Conservation (phyloP, 2,113 vertebrate genomes). For the Pedionomus torquatus region DNA sequence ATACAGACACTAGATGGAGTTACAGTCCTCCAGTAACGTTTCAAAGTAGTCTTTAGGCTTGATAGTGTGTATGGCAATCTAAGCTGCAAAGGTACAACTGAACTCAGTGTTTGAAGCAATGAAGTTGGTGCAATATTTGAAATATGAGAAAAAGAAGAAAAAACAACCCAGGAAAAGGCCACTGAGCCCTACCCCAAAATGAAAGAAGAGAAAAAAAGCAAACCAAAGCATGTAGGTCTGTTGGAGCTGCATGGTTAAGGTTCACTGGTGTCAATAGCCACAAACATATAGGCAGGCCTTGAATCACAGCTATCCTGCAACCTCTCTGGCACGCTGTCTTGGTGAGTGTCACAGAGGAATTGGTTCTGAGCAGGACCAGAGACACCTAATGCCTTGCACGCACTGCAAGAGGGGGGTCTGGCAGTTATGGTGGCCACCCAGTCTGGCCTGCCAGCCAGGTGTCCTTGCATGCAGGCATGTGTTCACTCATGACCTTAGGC, state of each 20-base stretch:
- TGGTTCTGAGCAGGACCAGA: neutral
- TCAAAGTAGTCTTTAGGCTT: neutral
- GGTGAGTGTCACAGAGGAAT: neutral
- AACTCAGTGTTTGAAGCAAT: neutral
- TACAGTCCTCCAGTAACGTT: neutral
- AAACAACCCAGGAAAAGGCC: neutral
- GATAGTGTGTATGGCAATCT: neutral
- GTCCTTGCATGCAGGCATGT: neutral
- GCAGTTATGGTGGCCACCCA: neutral
- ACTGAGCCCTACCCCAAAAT: neutral
- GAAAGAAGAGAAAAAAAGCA: neutral
- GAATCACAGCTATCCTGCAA: neutral
- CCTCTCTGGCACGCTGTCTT: neutral
- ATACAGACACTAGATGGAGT: slow-evolving; percentile 56
- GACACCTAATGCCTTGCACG: neutral
- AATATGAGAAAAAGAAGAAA: rapidly evolving
- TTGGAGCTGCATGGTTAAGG: neutral
- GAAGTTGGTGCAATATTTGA: neutral
- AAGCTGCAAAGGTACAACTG: neutral
- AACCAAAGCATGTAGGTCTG: neutral
- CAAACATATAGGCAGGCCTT: neutral
- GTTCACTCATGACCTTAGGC: neutral
- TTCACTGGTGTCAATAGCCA: neutral
- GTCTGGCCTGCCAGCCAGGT: neutral
- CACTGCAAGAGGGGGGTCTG: rapidly evolving